phyloP scores from a whole-genome alignment of 2,113 vertebrate species.

The Ciconia boyciana region DNA sequence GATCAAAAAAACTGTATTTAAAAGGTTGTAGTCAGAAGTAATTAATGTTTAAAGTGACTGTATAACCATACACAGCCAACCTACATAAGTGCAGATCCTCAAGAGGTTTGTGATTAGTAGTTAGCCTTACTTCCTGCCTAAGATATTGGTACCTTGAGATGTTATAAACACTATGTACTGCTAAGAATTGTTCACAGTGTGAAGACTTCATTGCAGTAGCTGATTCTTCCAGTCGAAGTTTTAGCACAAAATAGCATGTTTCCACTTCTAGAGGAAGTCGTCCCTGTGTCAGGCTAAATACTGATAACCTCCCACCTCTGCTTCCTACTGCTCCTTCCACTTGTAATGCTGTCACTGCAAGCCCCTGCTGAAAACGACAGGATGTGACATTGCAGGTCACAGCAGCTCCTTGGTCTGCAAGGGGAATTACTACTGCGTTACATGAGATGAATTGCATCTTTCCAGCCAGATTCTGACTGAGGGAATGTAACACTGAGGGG shows the following conservation, averaged over 20 bases:
- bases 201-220: background rate
- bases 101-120: conserved; percentile 46
- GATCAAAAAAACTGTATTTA: background rate
- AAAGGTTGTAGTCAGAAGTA: conserved; percentile 12
- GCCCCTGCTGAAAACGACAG: background rate
- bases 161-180: background rate
- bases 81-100: conserved; percentile 46
- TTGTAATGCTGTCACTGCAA: background rate
- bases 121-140: conserved; percentile 15
- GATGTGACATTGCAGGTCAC: background rate
- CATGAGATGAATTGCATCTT: background rate
- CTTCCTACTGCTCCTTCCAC: background rate
- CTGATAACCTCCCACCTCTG: background rate
- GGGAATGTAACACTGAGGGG: background rate
- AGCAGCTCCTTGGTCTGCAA: background rate
- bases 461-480: background rate
- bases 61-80: conserved; percentile 37
- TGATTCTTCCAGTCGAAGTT: background rate
- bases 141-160: background rate
- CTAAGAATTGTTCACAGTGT: conserved; percentile 9
- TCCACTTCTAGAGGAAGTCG: background rate
- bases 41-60: conserved; percentile 46
- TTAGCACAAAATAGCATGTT: background rate
- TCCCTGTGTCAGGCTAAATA: background rate
- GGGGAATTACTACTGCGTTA: background rate